Base-by-base conservation (phyloP, 92 coral and sea anemone species). In the Isaurus tuberculatus region DNA sequence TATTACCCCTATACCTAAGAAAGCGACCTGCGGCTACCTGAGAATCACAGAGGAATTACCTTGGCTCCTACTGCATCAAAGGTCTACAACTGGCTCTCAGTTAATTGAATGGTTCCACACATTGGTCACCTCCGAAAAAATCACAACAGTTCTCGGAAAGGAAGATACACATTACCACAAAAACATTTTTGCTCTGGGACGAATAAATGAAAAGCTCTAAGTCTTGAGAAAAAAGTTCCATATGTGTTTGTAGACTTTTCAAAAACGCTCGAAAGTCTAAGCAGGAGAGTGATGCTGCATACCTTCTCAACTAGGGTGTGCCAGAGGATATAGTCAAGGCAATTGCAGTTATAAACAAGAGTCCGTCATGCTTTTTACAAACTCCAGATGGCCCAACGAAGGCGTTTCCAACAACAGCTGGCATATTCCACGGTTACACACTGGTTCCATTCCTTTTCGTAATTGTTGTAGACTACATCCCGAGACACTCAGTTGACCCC, bases 141-240 rank as follows among this genome's bases (percentile, higher is more conserved):
- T 69, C 83, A 77, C 20, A 77, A 77, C 27, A 69, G 70, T 36
- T 36, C 8, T 36, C 42, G 69, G 7, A 77, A 77, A 49, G 83
- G 83, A 31, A 23, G 83, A 46, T 77, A 36, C 17, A 77, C 83
- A 22, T 15, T 51, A 40, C 83, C 83, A 51, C 83, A 77, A 34
- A 77, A n/a, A n/a, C n/a, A n/a, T n/a, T n/a, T n/a, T n/a, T n/a
- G n/a, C n/a, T n/a, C n/a, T n/a, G n/a, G n/a, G n/a, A n/a, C n/a
- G n/a, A n/a, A n/a, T n/a, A n/a, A n/a, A n/a, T n/a, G n/a, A n/a
- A n/a, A n/a, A n/a, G n/a, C n/a, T n/a, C n/a, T n/a, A n/a, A n/a
- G n/a, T n/a, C n/a, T n/a, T n/a, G n/a, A n/a, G n/a, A n/a, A n/a
- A n/a, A n/a, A n/a, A n/a, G n/a, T n/a, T n/a, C n/a, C n/a, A n/a